A percentile compares a stretch with the other conserved stretches of the same genome.
Evolutionary conservation across 2,113 vertebrate genomes (phyloP).

Genomic region (Callaeas wilsoni): DNA sequence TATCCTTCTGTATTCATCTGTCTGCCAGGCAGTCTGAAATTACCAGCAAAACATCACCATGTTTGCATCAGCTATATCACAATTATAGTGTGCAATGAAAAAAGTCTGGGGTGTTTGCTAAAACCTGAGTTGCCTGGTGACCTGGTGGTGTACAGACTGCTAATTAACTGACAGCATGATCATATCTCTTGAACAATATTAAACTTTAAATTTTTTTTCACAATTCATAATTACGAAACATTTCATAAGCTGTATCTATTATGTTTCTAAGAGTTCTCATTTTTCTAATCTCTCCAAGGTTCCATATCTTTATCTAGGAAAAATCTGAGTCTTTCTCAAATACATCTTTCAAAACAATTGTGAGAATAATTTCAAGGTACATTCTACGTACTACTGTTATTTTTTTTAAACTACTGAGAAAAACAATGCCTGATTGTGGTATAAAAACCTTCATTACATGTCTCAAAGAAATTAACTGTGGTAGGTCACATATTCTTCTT

Average conservation of each 20-base stretch:
- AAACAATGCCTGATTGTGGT: not conserved
- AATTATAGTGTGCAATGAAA: not conserved
- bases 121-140: not conserved
- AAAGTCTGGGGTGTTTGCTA: not conserved
- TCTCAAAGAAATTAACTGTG: not conserved
- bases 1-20: slow-evolving; percentile 74
- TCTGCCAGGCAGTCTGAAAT: slow-evolving; percentile 81
- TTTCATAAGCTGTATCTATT: not conserved
- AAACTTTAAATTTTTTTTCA: not conserved
- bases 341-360: not conserved
- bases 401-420: not conserved
- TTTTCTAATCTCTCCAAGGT: not conserved
- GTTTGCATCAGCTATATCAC: not conserved
- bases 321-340: not conserved
- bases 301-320: not conserved
- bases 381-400: not conserved
- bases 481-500: not conserved
- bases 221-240: not conserved
- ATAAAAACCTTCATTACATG: not conserved
- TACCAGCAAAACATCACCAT: slow-evolving; percentile 52
- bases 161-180: not conserved
- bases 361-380: not conserved
- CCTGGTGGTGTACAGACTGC: not conserved
- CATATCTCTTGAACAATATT: not conserved
- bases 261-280: not conserved